Evolutionary conservation across 2,797 vertebrate species (phyloP), one percentile per base, ranked within the genome.

Genomic region (Takifugu ocellatus): DNA sequence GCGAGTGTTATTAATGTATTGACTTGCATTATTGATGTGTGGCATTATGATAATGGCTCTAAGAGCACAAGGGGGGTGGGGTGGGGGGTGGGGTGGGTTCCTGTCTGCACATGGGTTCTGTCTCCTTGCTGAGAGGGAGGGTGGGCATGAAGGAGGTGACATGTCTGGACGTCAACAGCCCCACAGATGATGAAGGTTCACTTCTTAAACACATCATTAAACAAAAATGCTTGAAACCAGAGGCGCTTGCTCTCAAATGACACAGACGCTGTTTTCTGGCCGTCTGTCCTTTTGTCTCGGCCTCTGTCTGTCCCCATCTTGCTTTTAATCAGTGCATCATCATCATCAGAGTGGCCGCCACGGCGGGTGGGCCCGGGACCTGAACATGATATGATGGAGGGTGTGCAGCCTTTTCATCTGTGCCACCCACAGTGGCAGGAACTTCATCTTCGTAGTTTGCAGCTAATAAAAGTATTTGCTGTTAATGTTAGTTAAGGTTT

Each of bases 11-110:
- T 90, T 90, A 90, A 90, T 91, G 90, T 88, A 89, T 81, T 88
- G 82, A 88, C 80, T 82, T 93, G 86, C 89, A 92, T 92, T 92
- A 93, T 92, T 93, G 88, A 93, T 92, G 86, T 70, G 51, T 77
- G 83, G 80, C 87, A 91, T 91, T 91, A 90, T 91, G 87, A 87
- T 91, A 92, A 92, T 92, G 89, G 87, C n/a, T 79, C 72, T 84
- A 70, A 89, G 84, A 90, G 87, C 72, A 75, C 79, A 78, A 58
- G 36, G 68, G 71, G 72, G 74, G 70, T 48, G 44, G 47, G 21
- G 51, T 43, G 66, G 58, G 45, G 26, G 3, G 29, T 53, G 66
- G 47, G 33, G 24, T 50, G 50, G 68, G 56, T 63, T 21, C 21
- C 21, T 21, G 21, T 21, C 21, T 21, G 21, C 21, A 21, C 21